Base-by-base conservation (phyloP, 1,140 invertebrate genomes). In the Helicoverpa armigera region DNA sequence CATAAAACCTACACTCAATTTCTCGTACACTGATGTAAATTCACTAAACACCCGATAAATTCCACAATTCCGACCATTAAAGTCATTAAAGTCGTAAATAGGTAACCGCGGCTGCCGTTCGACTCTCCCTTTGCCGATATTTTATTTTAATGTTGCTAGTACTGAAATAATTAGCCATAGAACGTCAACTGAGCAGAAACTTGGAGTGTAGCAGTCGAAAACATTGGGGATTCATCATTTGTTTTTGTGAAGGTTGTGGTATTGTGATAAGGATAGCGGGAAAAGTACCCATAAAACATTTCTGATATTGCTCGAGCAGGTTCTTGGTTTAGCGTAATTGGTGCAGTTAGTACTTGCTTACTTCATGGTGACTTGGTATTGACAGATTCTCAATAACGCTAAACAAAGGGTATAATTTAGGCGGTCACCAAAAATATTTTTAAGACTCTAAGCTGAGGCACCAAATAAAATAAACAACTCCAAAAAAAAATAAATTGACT, bases 31-130 rank as follows among this genome's bases (percentile, higher is more conserved):
- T 51, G 61, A 77, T 77, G 50, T 63, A 51, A 77, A 67, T 77
- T 67, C 61, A 77, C 50, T 77, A 77, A 65, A 77, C 61, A 76
- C 18, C 75, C 60, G 43, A 77, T 77, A 77, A 77, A 77, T 77
- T 67, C 65, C 11, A 14, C 48, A 67, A 77, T 65, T 77, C 50
- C 61, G 61, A 43, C 61, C 61, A 65, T 77, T 77, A 77, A 65
- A 67, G 75, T 67, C 50, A 77, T 77, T 77, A 54, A 67, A 77
- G 61, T 43, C 60, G 75, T 65, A 77, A 77, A 77, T 77, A 77
- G 75, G 75, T 76, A 67, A 54, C 65, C 77, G 54, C 35, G 54
- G 35, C 63, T 72, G 14, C 54, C 31, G 43, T 63, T 51, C 54
- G 54, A 69, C 48, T 23, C 13, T 31, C 31, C 23, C 23, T 48